Evolutionary conservation across 2,888 invertebrate species (phyloP).

Genomic region (Halictus ligatus): DNA sequence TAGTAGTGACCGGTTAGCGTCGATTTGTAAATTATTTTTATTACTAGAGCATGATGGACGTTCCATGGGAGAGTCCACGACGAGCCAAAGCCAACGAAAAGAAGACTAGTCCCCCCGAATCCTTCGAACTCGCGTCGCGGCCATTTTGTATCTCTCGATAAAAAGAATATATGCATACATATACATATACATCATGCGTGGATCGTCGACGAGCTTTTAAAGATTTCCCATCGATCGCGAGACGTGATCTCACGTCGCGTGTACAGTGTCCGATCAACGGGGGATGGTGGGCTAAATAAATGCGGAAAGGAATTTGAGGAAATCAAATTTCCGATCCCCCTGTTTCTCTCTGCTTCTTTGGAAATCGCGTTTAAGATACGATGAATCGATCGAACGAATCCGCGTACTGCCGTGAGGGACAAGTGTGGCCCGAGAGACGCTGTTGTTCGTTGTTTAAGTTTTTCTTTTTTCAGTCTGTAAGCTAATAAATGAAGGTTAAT

Average conservation of each 20-base stretch:
- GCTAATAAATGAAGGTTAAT: slow-evolving; percentile 81
- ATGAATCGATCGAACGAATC: slow-evolving; percentile 16
- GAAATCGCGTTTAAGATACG: slow-evolving; percentile 4
- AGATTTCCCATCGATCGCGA: background rate
- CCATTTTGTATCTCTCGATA: slow-evolving; percentile 29
- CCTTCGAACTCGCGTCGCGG: slow-evolving; percentile 41
- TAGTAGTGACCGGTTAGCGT: slow-evolving; percentile 48
- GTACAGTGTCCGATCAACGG: background rate
- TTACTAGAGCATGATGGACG: slow-evolving; percentile 37
- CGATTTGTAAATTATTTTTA: slow-evolving; percentile 64
- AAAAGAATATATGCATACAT: background rate
- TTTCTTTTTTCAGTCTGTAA: slow-evolving; percentile 78
- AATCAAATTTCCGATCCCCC: slow-evolving; percentile 8
- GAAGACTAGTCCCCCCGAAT: slow-evolving; percentile 49
- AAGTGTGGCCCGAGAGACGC: slow-evolving; percentile 52
- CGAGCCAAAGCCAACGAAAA: slow-evolving; percentile 32
- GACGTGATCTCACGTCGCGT: background rate
- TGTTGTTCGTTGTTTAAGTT: slow-evolving; percentile 74
- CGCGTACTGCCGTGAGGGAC: slow-evolving; percentile 59
- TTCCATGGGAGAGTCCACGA: slow-evolving; percentile 30
- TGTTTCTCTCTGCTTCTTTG: slow-evolving; percentile 8
- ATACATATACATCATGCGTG: background rate
- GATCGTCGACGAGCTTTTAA: background rate
- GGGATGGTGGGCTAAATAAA: background rate
- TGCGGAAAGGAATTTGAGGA: background rate